phyloP scores from a whole-genome alignment of 2,888 invertebrate genomes.

The Caenorhabditis becei region DNA sequence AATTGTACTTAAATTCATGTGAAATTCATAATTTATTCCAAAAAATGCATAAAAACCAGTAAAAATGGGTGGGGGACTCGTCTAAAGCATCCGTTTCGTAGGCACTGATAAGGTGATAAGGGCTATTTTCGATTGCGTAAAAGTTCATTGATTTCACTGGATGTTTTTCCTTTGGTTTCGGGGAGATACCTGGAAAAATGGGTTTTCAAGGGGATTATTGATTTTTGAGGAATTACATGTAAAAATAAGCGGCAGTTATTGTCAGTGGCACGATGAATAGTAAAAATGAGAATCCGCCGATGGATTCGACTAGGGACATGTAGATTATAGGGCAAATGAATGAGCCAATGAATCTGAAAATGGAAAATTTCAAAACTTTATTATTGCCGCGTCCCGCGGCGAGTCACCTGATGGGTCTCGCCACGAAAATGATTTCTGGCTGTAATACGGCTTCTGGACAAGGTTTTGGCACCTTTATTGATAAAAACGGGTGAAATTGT shows the following conservation, averaged over 20 bases:
- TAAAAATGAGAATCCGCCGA: conserved; percentile 72
- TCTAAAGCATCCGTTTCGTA: conserved; percentile 20
- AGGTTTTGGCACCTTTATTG: too few species aligned
- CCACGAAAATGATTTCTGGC: too few species aligned
- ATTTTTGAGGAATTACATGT: conserved; percentile 35
- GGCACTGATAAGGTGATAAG: neutral
- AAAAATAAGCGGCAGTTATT: conserved; percentile 69
- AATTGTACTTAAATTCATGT: conserved; percentile 15
- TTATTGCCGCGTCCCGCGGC: too few species aligned
- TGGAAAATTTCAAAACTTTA: too few species aligned
- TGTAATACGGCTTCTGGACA: too few species aligned
- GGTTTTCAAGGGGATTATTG: neutral
- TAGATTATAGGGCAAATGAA: conserved; percentile 76
- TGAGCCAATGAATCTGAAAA: conserved; percentile 72
- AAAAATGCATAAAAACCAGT: conserved; percentile 16
- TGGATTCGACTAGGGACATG: conserved; percentile 62
- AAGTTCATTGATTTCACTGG: conserved; percentile 56
- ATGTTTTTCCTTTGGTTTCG: conserved; percentile 64
- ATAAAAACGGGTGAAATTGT: too few species aligned
- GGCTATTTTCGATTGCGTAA: conserved; percentile 34
- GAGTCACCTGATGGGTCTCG: too few species aligned
- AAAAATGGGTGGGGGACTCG: neutral
- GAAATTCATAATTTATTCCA: neutral
- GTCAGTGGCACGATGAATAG: conserved; percentile 74
- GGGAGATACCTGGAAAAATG: conserved; percentile 60